Percentiles rank a stretch among this genome's conserved stretches.
phyloP scores from a whole-genome alignment of 2,888 invertebrate genomes.

The Acrobeloides nanus region DNA sequence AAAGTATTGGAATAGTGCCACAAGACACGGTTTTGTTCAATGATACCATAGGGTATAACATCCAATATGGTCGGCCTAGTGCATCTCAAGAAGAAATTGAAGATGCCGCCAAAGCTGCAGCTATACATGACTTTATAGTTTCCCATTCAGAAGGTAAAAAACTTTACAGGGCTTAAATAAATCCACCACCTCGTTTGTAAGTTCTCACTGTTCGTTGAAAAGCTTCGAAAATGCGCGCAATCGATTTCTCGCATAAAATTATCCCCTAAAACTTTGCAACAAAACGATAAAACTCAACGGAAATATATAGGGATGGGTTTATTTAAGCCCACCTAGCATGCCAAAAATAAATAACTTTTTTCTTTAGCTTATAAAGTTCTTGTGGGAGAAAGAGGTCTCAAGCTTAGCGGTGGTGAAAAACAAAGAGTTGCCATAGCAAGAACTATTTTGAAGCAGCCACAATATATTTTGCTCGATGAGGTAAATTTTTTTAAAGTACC shows the following conservation, averaged over 20 bases:
- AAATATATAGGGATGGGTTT: too few species aligned
- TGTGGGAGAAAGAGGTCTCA: slow-evolving; percentile 84
- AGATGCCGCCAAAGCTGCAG: slow-evolving; percentile 80
- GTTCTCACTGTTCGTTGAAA: neutral
- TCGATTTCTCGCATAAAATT: too few species aligned
- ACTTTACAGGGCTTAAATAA: too few species aligned
- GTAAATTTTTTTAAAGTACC: slow-evolving; percentile 55
- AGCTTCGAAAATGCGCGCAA: too few species aligned
- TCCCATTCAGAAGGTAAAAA: slow-evolving; percentile 71
- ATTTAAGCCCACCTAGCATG: too few species aligned
- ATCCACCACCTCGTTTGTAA: too few species aligned
- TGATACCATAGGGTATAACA: slow-evolving; percentile 67
- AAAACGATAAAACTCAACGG: too few species aligned
- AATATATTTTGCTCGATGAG: slow-evolving; percentile 83
- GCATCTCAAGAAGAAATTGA: slow-evolving; percentile 75
- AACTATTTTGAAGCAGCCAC: slow-evolving; percentile 82
- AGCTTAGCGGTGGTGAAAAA: slow-evolving; percentile 92
- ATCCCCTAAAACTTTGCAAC: too few species aligned
- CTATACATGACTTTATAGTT: slow-evolving; percentile 83
- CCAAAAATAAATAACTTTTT: slow-evolving; percentile 4
- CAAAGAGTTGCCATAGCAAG: slow-evolving; percentile 93
- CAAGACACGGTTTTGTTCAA: slow-evolving; percentile 57
- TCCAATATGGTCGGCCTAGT: slow-evolving; percentile 77
- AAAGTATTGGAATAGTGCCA: slow-evolving; percentile 60
- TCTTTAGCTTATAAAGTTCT: slow-evolving; percentile 56